These are phyloP conservation scores for Temnopleurus reevesii DNA, from an alignment of 53 echinoderm and acorn worm genomes.

Conservation along the genomic window DNA sequence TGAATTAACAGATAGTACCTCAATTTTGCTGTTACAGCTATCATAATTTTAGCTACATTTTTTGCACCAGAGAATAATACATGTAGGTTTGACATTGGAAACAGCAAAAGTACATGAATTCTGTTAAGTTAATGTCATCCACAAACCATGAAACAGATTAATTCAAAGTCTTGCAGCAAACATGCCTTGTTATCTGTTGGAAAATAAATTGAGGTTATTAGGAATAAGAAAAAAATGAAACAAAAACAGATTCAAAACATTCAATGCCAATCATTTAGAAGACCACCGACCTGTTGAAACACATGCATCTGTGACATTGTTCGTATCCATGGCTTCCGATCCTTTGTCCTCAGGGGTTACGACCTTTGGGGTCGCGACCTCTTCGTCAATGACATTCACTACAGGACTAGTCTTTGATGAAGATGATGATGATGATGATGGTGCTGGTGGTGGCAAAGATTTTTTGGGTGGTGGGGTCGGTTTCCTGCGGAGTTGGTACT, in stretches of 20 bases:
- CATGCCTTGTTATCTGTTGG: conserved; percentile 34
- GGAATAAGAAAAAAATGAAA: not conserved
- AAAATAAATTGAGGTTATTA: not conserved
- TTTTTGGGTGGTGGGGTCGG: not conserved
- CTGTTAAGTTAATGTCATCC: too few relatives aligned
- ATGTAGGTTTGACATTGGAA: too few relatives aligned
- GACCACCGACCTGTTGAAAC: conserved; percentile 52
- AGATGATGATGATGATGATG: not conserved
- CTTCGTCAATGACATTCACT: not conserved
- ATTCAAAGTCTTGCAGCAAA: conserved; percentile 25
- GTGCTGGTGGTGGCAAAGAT: not conserved
- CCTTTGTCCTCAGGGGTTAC: not conserved
- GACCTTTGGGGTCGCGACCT: conserved; percentile 13
- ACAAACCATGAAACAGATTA: not conserved
- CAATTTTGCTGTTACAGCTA: too few relatives aligned
- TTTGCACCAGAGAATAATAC: too few relatives aligned
- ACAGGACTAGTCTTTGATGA: not conserved
- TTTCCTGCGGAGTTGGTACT: conserved; percentile 39
- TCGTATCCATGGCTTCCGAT: not conserved
- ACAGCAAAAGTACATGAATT: too few relatives aligned
- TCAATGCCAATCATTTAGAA: not conserved
- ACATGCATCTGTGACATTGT: not conserved
- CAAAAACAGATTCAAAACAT: not conserved
- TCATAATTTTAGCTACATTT: too few relatives aligned
- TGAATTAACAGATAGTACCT: too few relatives aligned